These are phyloP conservation scores for Picathartes gymnocephalus DNA, from an alignment of 2,113 vertebrate genomes.

Conservation along the genomic window DNA sequence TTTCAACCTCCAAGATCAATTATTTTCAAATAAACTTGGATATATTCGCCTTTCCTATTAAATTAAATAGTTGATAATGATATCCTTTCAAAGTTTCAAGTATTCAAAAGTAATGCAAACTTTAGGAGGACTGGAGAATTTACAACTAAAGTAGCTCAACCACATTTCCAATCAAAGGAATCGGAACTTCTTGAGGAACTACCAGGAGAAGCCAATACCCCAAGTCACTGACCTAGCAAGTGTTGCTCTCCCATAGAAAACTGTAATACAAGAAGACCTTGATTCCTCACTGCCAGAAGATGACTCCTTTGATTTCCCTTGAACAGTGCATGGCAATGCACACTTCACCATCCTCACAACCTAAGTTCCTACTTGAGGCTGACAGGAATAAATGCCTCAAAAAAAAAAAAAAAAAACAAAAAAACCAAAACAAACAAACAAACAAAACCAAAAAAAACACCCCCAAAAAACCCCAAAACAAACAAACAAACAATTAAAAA, in stretches of 20 bases:
- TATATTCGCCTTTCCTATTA: neutral
- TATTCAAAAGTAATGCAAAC: neutral
- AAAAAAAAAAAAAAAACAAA: too few relatives aligned
- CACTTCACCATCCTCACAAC: neutral
- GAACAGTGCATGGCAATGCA: rapidly evolving
- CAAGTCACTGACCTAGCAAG: neutral
- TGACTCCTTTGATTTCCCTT: neutral
- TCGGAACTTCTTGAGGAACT: neutral
- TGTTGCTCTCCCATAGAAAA: neutral
- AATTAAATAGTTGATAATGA: neutral
- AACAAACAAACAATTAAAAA: too few relatives aligned
- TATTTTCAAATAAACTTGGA: neutral
- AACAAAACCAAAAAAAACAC: too few relatives aligned
- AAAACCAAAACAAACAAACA: too few relatives aligned
- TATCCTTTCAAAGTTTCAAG: neutral
- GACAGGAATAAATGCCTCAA: neutral
- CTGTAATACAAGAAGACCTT: neutral
- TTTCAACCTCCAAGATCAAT: neutral
- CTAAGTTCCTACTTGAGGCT: neutral
- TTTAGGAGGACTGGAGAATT: neutral
- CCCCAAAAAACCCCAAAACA: too few relatives aligned
- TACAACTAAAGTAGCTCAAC: neutral
- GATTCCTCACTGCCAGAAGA: neutral
- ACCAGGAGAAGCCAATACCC: neutral
- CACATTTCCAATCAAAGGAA: neutral